phyloP scores from a whole-genome alignment of 2,113 vertebrate species.

The Prionailurus viverrinus region DNA sequence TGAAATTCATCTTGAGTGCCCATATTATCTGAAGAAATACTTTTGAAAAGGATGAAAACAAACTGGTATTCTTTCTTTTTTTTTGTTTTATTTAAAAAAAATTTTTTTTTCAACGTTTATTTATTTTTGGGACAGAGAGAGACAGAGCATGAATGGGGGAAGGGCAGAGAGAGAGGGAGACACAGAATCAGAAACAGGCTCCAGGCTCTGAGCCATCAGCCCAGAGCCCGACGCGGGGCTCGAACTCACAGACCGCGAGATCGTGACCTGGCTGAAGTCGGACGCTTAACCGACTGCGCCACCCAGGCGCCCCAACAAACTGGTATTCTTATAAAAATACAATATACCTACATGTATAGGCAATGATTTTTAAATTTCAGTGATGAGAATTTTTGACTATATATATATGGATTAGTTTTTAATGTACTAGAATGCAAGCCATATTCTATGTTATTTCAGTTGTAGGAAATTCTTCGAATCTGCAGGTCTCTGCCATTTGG shows the following conservation, averaged over 20 bases:
- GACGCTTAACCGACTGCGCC: no score
- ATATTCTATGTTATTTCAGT: not conserved
- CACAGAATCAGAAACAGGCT: no score
- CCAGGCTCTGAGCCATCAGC: no score
- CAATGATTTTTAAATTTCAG: not conserved
- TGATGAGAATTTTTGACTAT: constrained; percentile 2
- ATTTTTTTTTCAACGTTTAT: no score
- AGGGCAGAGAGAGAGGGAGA: no score
- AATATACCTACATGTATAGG: not conserved
- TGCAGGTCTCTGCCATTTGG: not conserved
- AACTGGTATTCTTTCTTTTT: not conserved
- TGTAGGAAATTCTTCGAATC: not conserved
- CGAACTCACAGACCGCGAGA: no score
- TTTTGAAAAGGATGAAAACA: not conserved
- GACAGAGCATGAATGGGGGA: no score
- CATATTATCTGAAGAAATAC: not conserved
- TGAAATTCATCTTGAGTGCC: not conserved
- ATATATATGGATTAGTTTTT: not conserved
- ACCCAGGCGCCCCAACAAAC: not conserved
- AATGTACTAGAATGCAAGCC: not conserved
- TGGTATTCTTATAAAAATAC: not conserved
- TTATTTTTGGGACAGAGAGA: no score
- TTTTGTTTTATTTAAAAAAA: no score
- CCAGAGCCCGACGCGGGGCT: no score
- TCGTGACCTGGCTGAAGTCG: no score